Percentiles rank a stretch among this genome's conserved stretches.
phyloP scores from a whole-genome alignment of 2,888 invertebrate genomes.

The Drosophila neotestacea region DNA sequence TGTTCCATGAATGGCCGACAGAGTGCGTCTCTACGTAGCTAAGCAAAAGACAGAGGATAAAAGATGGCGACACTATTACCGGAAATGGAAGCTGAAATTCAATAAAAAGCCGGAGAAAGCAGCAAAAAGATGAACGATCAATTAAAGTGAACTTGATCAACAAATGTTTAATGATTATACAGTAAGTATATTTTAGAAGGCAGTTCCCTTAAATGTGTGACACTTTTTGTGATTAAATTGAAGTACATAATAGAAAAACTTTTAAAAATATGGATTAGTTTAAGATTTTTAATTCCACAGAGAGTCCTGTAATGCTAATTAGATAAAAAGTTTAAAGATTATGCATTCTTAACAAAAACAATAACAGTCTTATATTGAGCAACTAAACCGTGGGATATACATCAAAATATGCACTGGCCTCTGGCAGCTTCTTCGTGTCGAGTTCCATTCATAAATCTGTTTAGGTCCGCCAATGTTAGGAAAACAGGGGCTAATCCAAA shows the following conservation, averaged over 20 bases:
- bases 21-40: not conserved
- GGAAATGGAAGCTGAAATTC: not conserved
- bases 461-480: conserved; percentile 22
- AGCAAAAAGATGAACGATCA: not conserved
- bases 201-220: too few species aligned
- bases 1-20: not conserved
- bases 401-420: not conserved
- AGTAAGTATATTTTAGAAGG: not conserved
- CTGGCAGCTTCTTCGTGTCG: not conserved
- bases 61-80: not conserved
- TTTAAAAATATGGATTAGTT: not conserved
- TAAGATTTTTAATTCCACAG: not conserved
- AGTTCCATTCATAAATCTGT: conserved; percentile 18
- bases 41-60: not conserved
- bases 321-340: not conserved
- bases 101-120: not conserved
- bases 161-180: not conserved
- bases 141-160: too few species aligned
- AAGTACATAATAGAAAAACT: not conserved
- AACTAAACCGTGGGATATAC: conserved; percentile 15
- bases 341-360: not conserved
- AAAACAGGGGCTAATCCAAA: conserved; percentile 44
- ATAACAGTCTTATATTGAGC: conserved; percentile 17
- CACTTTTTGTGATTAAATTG: too few species aligned
- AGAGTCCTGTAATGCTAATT: not conserved